A percentile compares a stretch with the other conserved stretches of the same genome.
These are phyloP conservation scores for Drosophila virilis DNA, from an alignment of 1,140 invertebrate genomes.

Conservation along the genomic window DNA sequence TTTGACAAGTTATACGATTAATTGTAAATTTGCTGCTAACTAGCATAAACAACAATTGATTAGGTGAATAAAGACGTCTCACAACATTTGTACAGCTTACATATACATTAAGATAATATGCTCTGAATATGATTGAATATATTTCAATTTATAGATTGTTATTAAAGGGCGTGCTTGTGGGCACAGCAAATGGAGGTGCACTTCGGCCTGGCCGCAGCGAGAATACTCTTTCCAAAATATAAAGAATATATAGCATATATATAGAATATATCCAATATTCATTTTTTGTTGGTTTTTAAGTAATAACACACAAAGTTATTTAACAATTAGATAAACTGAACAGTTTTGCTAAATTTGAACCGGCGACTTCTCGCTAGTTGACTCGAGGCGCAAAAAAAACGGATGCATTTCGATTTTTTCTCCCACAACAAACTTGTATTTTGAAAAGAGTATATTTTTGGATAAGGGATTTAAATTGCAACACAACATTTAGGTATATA, in stretches of 20 bases:
- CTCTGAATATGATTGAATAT: slow-evolving; percentile 28
- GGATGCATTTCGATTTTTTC: neutral
- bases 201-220: slow-evolving; percentile 21
- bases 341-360: too few relatives aligned
- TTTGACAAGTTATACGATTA: slow-evolving; percentile 40
- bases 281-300: too few relatives aligned
- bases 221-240: slow-evolving; percentile 32
- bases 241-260: neutral
- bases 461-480: slow-evolving; percentile 4
- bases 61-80: slow-evolving; percentile 54
- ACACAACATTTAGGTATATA: slow-evolving; percentile 24
- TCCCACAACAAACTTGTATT: neutral
- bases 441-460: slow-evolving; percentile 30
- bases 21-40: slow-evolving; percentile 43
- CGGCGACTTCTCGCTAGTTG: too few relatives aligned
- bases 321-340: too few relatives aligned
- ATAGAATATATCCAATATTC: neutral
- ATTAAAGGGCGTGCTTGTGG: slow-evolving; percentile 10
- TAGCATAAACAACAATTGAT: slow-evolving; percentile 61
- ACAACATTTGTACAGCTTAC: slow-evolving; percentile 72
- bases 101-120: slow-evolving; percentile 28
- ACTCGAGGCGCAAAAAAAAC: too few relatives aligned
- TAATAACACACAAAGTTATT: too few relatives aligned
- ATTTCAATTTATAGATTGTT: slow-evolving; percentile 1
- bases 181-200: slow-evolving; percentile 15